Base-by-base conservation (phyloP, 1,140 invertebrate genomes). In the Heliconius congener region DNA sequence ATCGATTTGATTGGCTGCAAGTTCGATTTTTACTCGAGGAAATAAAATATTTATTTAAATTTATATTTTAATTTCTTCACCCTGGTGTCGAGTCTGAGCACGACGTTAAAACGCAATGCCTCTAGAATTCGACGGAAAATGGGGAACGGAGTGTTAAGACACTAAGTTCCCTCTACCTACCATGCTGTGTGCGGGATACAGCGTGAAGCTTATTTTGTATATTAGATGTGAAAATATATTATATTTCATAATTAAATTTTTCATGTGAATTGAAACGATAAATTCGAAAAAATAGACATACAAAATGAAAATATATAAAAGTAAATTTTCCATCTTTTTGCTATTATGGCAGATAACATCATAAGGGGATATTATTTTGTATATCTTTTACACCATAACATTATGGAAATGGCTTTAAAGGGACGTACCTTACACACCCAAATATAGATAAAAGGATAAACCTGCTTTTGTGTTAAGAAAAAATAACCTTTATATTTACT, bases 391-490 rank as follows among this genome's bases (percentile, higher is more conserved):
- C 71, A 72, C 77, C 77, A 74, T 78, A 74, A 78, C 77, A 34
- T 78, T 78, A 78, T 78, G 77, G 42, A 78, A 78, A 78, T 78
- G 55, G 77, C 52, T 78, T 78, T 78, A 73, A 60, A 57, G 72
- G 77, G 77, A 66, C 60, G 60, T 66, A 23, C 27, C 60, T 30
- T 66, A 66, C 27, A 30, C 13, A 30, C 1, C 60, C 60, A 66
- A 66, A 78, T 78, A n/a, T 74, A 74, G 77, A 74, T 77, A 74
- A 74, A 72, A 70, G 77, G 77, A 82, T 82, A 73, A 78, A 50
- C 18, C 30, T 16, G 27, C 11, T 74, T 77, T 27, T 34, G 39
- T 50, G 42, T 70, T 71, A 37, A 50, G 66, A 19, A n/a, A 76
- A 71, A 76, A 71, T 76, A 77, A 34, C 23, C 37, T 27, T 18